Evolutionary conservation across 2,888 invertebrate genomes (phyloP), one percentile per base, ranked within the genome.

Genomic region (Adela reaumurella): DNA sequence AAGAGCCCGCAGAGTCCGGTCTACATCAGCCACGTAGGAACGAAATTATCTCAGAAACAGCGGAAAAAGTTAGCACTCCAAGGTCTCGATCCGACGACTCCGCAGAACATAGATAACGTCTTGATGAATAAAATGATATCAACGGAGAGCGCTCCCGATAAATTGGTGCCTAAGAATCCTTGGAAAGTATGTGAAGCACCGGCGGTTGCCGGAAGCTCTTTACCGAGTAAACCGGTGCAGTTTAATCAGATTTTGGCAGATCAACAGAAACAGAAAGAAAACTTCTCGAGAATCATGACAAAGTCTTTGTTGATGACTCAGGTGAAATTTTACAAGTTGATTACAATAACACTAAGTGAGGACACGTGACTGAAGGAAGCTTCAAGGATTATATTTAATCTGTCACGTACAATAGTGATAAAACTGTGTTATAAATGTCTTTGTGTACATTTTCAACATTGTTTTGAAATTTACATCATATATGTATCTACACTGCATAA

Each of bases 221-320:
- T 19, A 67, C 62, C 46, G 71, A 77, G 53, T 57, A 72, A 69
- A 53, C 53, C 67, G 1, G 59, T 76, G 47, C 67, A 70, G 52
- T 78, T 78, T 50, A 66, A 76, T 55, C 68, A 77, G 53, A 92
- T 92, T 53, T 73, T 92, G 47, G 84, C 84, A 14, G 88, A 88
- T 57, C 91, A 92, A 65, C 83, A 81, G 57, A 84, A 87, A 49
- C 88, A 88, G 60, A 86, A 84, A 53, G 88, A 88, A 54, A 86
- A 88, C 59, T 82, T 83, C 54, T 83, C 85, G 2, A 86, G 87
- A 61, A 85, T 88, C 58, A 84, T 84, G 62, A 86, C 86, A 6
- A 92, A 92, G 64, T 84, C 89, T 0, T 73, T 93, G 19, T 68
- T 74, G 50, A 72, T 89, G 55, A 92, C 92, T 16, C 92, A 92